phyloP scores from a whole-genome alignment of 2,888 invertebrate species.

The Eubasilissa splendida region DNA sequence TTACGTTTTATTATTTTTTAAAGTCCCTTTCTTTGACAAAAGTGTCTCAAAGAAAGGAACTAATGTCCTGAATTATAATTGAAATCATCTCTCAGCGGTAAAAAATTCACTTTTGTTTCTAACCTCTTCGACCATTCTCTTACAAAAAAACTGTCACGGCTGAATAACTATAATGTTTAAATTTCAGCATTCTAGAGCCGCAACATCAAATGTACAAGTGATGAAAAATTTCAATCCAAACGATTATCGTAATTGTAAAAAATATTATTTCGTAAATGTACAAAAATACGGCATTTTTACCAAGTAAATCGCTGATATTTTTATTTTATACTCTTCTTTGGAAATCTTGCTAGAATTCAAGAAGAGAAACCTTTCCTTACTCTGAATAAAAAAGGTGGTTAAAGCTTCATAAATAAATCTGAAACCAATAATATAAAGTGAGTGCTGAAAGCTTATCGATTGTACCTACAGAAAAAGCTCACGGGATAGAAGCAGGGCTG shows the following conservation, averaged over 20 bases:
- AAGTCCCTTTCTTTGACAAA: slow-evolving; percentile 22
- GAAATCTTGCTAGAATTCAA: too few relatives aligned
- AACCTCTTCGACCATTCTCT: too few relatives aligned
- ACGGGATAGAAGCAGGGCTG: neutral
- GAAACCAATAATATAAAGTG: slow-evolving; percentile 32
- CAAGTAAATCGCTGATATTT: too few relatives aligned
- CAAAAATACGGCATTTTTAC: too few relatives aligned
- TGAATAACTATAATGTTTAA: too few relatives aligned
- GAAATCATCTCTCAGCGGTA: slow-evolving; percentile 44
- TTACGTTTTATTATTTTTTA: slow-evolving; percentile 45
- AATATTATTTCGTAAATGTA: too few relatives aligned
- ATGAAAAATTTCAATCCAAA: too few relatives aligned
- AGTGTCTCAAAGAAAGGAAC: slow-evolving; percentile 26
- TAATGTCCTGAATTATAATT: slow-evolving; percentile 51
- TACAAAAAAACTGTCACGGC: too few relatives aligned
- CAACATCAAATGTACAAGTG: too few relatives aligned
- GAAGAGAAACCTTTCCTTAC: neutral
- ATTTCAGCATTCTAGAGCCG: too few relatives aligned
- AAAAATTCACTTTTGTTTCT: slow-evolving; percentile 34
- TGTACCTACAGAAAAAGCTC: slow-evolving; percentile 11
- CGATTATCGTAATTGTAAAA: too few relatives aligned
- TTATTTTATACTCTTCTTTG: too few relatives aligned
- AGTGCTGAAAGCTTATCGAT: slow-evolving; percentile 22
- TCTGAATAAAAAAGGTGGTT: slow-evolving; percentile 15
- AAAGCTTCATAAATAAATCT: slow-evolving; percentile 28